These are phyloP conservation scores for Homalodisca vitripennis DNA, from an alignment of 1,140 invertebrate genomes.

Conservation along the genomic window DNA sequence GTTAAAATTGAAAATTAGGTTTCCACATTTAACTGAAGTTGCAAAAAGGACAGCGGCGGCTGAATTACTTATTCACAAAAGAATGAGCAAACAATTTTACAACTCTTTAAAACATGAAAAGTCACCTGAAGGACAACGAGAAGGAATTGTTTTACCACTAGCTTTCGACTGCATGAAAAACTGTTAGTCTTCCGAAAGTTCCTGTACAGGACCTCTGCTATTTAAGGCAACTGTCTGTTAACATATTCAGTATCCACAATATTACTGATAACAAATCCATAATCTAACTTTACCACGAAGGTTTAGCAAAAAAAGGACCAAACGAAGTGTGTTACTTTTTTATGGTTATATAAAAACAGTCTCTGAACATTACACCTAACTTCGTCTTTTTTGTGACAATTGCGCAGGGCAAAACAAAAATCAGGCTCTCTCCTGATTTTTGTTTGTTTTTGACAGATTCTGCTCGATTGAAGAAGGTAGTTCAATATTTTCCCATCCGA, in stretches of 20 bases:
- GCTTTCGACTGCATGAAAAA: neutral
- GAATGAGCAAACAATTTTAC: neutral
- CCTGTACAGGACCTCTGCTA: neutral
- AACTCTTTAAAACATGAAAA: neutral
- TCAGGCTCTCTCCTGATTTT: too few species aligned
- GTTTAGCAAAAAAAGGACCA: too few species aligned
- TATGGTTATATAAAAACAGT: too few species aligned
- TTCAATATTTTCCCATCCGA: too few species aligned
- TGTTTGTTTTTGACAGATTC: too few species aligned
- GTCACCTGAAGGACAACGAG: neutral
- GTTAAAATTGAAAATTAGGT: neutral
- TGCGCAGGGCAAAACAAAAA: too few species aligned
- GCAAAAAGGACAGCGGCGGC: neutral
- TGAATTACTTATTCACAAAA: neutral
- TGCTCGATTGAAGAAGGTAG: too few species aligned
- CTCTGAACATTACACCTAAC: too few species aligned
- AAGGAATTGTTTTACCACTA: neutral
- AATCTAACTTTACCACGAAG: neutral
- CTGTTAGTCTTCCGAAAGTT: neutral
- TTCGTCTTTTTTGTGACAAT: too few species aligned
- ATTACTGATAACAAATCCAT: neutral
- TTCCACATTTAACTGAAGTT: neutral
- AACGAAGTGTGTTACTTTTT: too few species aligned
- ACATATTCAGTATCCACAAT: neutral
- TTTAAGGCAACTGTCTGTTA: neutral